Base-by-base conservation (phyloP, 2,113 vertebrate genomes). In the Columba janthina region DNA sequence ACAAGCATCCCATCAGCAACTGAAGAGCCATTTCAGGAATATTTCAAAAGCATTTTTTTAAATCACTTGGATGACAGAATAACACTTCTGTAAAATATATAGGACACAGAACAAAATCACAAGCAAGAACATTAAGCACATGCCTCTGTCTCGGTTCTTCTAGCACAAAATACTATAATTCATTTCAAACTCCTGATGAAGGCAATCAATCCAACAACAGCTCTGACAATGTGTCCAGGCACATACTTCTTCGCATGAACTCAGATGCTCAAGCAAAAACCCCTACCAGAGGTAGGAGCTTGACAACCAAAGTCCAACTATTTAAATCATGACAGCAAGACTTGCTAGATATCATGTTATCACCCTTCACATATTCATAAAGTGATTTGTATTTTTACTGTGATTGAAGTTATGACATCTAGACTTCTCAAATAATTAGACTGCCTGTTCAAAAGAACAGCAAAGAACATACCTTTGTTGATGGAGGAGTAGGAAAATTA, bases 401-500 rank as follows among this genome's bases (percentile, higher is more conserved):
- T 21, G 12, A 75, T 0, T 72, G 22, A 60, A 9, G 8, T 56
- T 65, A 42, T 8, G 32, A 75, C 22, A 72, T 28, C 85, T 44
- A 66, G 11, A 74, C 11, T 87, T 75, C 65, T 42, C 21, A 53
- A 91, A 26, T 46, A 40, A 51, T 5, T 6, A 53, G 12, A 57
- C 1, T 36, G 12, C 12, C 22, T 57, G 14, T 56, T 91, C 40
- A 57, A 70, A 96, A 58, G 60, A 79, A 94, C 21, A 69, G 16
- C 24, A 46, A 29, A 73, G 85, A 94, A 74, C 79, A 83, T 96
- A 98, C 98, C 97, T 98, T 98, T 95, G 97, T 96, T 94, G 98
- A 98, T 53, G 98, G 97, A 60, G 96, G 97, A 94, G 98, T 97
- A 96, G 98, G 98, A 97, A 99, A 99, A 98, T 99, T 99, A 99